Conservation (phyloP, 2,113 vertebrate species). For the Poeciliopsis retropinna region DNA sequence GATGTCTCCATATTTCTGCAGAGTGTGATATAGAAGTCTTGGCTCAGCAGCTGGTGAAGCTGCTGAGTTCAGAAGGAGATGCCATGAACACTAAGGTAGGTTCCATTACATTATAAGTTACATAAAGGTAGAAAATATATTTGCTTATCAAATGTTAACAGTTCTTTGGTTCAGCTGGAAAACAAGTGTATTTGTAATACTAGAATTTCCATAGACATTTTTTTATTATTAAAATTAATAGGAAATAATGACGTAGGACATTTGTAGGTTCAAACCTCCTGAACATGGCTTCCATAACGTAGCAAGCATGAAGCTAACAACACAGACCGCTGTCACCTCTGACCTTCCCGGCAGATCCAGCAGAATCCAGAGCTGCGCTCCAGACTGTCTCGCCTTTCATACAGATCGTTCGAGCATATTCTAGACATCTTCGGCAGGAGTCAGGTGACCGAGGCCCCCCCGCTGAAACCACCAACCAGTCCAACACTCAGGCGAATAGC, state of each 20-base stretch:
- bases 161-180: not conserved
- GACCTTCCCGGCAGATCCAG: slow-evolving; percentile 63
- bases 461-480: slow-evolving; percentile 37
- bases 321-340: not conserved
- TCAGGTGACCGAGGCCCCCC: slow-evolving; percentile 2
- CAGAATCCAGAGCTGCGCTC: slow-evolving; percentile 66
- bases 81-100: slow-evolving; percentile 76
- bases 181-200: too few relatives aligned
- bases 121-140: not conserved
- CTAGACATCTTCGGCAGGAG: slow-evolving; percentile 63
- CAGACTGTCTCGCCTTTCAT: slow-evolving; percentile 71
- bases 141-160: not conserved
- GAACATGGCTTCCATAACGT: too few relatives aligned
- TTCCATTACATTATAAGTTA: not conserved
- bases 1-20: not conserved
- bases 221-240: too few relatives aligned
- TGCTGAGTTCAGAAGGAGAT: slow-evolving; percentile 74
- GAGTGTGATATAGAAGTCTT: slow-evolving; percentile 60
- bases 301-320: not conserved
- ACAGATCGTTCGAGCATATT: slow-evolving; percentile 73
- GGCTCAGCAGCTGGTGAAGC: slow-evolving; percentile 65
- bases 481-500: slow-evolving; percentile 77
- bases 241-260: too few relatives aligned
- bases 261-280: too few relatives aligned
- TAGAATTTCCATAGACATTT: too few relatives aligned